Percentiles rank a stretch among this genome's conserved stretches.
Evolutionary conservation across 2,113 vertebrate species (phyloP).

Genomic region (Anolis sagrei): DNA sequence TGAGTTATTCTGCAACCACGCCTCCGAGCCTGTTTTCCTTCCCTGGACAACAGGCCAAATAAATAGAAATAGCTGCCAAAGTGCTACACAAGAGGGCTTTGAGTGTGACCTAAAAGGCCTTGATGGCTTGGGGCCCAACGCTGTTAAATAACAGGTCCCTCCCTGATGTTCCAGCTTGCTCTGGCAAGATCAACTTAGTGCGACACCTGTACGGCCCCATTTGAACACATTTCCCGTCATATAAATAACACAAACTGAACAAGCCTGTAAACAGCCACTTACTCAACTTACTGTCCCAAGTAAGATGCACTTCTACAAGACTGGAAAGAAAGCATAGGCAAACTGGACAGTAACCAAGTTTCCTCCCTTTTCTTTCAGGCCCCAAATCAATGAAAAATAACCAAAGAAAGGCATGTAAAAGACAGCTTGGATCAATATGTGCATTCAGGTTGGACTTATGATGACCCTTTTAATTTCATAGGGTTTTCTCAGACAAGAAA

Average conservation of each 20-base stretch:
- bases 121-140: not conserved
- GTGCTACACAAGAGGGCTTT: not conserved
- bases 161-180: not conserved
- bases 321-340: not conserved
- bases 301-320: not conserved
- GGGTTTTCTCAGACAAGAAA: no score
- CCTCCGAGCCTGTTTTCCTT: not conserved
- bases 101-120: not conserved
- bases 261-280: not conserved
- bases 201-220: not conserved
- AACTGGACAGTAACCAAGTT: no score
- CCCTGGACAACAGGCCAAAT: not conserved
- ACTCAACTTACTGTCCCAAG: not conserved
- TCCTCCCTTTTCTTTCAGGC: not conserved
- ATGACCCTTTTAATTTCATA: no score
- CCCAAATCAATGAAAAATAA: not conserved
- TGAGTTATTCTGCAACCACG: not conserved
- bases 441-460: no score
- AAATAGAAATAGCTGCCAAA: not conserved
- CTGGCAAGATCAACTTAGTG: not conserved
- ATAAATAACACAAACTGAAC: not conserved
- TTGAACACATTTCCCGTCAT: not conserved
- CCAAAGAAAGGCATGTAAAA: not conserved
- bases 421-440: no score
- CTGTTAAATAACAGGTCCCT: not conserved